A percentile compares a stretch with the other conserved stretches of the same genome.
phyloP scores from a whole-genome alignment of 2,888 invertebrate genomes.

The Hetaerina titia region DNA sequence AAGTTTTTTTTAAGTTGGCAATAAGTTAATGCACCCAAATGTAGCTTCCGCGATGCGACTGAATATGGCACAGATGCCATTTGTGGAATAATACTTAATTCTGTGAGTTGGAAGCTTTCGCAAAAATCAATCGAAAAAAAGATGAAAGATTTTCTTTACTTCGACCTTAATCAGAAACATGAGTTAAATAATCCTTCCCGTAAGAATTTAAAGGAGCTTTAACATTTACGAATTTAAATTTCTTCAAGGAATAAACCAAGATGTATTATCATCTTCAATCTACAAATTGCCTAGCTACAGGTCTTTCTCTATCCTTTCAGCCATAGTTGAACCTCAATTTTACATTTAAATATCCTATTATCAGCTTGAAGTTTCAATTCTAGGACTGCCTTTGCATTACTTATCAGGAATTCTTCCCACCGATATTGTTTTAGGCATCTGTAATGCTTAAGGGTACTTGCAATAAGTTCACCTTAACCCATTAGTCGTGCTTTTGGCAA shows the following conservation, averaged over 20 bases:
- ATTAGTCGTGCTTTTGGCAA: no score
- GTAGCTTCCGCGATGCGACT: neutral
- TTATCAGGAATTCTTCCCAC: no score
- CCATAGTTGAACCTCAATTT: no score
- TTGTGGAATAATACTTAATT: neutral
- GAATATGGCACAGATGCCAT: neutral
- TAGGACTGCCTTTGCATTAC: no score
- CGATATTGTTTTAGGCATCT: no score
- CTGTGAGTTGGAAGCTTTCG: neutral
- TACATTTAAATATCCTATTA: no score
- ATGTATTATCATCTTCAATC: neutral
- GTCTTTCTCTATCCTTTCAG: no score
- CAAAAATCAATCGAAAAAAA: neutral
- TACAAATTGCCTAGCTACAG: no score
- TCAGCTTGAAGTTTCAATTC: no score
- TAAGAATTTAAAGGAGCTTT: neutral
- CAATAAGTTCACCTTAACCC: no score
- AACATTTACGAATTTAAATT: neutral
- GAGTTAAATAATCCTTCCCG: neutral
- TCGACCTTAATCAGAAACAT: neutral
- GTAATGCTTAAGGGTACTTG: no score
- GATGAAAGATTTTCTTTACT: neutral
- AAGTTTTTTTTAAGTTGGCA: neutral
- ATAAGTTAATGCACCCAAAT: neutral
- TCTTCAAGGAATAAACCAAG: neutral